phyloP scores from a whole-genome alignment of 2,888 invertebrate genomes.

The Rambutsinella grinnellia region DNA sequence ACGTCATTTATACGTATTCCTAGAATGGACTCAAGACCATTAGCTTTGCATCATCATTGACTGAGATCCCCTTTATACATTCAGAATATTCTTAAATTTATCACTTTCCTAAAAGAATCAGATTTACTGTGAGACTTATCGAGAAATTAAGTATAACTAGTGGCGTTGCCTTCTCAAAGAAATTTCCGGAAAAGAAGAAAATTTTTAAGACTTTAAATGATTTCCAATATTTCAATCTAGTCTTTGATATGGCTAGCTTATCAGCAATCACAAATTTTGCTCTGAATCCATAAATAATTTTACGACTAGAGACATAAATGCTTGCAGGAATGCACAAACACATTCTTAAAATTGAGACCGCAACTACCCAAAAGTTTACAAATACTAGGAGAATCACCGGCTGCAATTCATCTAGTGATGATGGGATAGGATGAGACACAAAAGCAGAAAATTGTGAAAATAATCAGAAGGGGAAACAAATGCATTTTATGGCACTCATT shows the following conservation, averaged over 20 bases:
- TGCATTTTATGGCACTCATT: neutral
- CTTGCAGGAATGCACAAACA: too few relatives aligned
- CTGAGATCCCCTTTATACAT: too few relatives aligned
- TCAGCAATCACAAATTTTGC: too few relatives aligned
- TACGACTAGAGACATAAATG: too few relatives aligned
- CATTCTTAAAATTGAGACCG: too few relatives aligned
- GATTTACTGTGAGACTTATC: neutral
- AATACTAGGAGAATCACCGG: neutral
- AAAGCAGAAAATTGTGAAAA: neutral
- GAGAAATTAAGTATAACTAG: neutral
- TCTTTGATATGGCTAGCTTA: too few relatives aligned
- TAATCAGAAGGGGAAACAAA: neutral
- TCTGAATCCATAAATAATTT: too few relatives aligned
- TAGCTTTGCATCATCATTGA: too few relatives aligned
- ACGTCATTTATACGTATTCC: too few relatives aligned
- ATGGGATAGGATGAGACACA: neutral
- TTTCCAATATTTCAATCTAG: constrained; percentile 12
- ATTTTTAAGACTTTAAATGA: neutral
- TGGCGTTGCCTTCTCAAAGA: neutral
- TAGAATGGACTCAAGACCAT: too few relatives aligned
- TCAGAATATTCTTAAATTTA: too few relatives aligned
- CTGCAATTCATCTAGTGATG: neutral
- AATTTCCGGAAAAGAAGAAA: neutral
- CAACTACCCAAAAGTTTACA: neutral
- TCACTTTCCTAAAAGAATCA: too few relatives aligned